These are phyloP conservation scores for Cavia aperea DNA, from an alignment of 2,113 vertebrate species.

Conservation along the genomic window DNA sequence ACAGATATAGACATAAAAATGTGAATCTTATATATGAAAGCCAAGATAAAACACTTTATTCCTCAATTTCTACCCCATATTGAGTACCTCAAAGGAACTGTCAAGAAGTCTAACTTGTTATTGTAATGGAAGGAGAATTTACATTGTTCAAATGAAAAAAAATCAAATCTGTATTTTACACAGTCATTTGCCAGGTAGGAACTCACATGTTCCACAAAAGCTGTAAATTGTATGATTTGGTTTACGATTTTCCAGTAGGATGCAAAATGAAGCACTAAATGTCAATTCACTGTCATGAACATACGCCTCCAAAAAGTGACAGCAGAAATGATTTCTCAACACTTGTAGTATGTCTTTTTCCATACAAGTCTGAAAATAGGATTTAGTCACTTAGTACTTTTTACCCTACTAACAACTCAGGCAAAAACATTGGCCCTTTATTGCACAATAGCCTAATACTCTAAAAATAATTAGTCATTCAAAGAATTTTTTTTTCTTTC, in stretches of 20 bases:
- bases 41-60: conserved; percentile 32
- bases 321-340: not conserved
- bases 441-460: not conserved
- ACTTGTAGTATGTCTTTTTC: not conserved
- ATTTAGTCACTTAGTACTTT: not conserved
- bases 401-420: not conserved
- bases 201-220: not conserved
- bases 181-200: not conserved
- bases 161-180: not conserved
- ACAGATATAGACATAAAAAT: not conserved
- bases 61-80: not conserved
- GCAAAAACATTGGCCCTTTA: not conserved
- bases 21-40: conserved; percentile 36
- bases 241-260: not conserved
- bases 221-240: not conserved
- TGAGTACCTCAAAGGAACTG: not conserved
- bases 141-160: conserved; percentile 20
- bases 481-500: not conserved
- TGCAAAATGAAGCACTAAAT: not conserved
- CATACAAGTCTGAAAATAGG: not conserved
- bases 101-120: not conserved
- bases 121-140: conserved; percentile 44
- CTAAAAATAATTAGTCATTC: not conserved
- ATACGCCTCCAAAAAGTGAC: not conserved
- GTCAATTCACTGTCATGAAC: not conserved